Evolutionary conservation across 92 coral and sea anemone genomes (phyloP).

Genomic region (Heteractis magnifica): DNA sequence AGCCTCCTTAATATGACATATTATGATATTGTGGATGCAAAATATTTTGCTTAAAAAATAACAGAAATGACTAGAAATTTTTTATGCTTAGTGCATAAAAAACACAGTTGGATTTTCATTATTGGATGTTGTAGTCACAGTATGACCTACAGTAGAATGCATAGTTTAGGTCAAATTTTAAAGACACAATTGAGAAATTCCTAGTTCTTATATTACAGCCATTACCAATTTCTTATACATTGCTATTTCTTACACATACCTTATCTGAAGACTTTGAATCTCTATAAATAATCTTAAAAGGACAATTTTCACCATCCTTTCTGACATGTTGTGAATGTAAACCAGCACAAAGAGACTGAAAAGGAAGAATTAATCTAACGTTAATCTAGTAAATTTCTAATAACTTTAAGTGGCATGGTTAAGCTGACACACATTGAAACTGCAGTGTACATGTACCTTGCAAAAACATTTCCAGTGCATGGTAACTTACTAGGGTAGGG

Average conservation of each 20-base stretch:
- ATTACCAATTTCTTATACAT: background rate
- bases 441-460: too few species aligned
- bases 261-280: slow-evolving; percentile 86
- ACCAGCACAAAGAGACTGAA: slow-evolving; percentile 84
- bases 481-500: too few species aligned
- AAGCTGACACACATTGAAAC: too few species aligned
- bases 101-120: too few species aligned
- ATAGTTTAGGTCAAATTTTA: background rate
- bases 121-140: background rate
- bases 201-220: background rate
- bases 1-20: too few species aligned
- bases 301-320: slow-evolving; percentile 77
- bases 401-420: too few species aligned
- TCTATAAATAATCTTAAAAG: slow-evolving; percentile 74
- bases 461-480: too few species aligned
- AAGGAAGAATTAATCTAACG: background rate
- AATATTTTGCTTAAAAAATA: too few species aligned
- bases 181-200: background rate
- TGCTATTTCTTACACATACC: slow-evolving; percentile 33
- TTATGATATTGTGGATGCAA: too few species aligned
- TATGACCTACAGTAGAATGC: background rate
- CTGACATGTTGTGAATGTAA: slow-evolving; percentile 70
- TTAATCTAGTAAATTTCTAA: too few species aligned
- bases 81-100: too few species aligned
- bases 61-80: too few species aligned